A percentile compares a stretch with the other conserved stretches of the same genome.
Evolutionary conservation across 2,888 invertebrate species (phyloP).

Genomic region (Tanypteryx hageni): DNA sequence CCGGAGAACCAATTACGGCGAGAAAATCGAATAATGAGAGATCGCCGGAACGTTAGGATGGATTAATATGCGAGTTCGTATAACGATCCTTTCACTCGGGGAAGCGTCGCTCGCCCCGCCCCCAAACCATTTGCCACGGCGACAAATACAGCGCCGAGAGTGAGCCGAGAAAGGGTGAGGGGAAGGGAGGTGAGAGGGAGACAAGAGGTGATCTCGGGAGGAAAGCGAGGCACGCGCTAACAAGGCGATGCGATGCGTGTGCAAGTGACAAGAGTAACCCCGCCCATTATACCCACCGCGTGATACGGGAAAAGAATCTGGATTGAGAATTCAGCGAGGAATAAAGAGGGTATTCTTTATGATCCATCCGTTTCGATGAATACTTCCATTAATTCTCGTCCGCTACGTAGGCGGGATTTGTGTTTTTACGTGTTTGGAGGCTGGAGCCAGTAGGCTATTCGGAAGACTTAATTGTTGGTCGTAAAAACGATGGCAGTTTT

Average conservation of each 20-base stretch:
- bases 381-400: background rate
- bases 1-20: conserved; percentile 57
- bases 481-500: background rate
- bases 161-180: background rate
- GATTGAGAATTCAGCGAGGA: conserved; percentile 28
- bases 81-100: conserved; percentile 51
- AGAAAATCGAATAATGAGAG: conserved; percentile 59
- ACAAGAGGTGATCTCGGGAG: background rate
- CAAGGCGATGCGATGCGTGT: conserved; percentile 47
- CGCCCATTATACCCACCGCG: conserved; percentile 38
- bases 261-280: conserved; percentile 37
- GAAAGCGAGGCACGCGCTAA: conserved; percentile 55
- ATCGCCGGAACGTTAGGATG: conserved; percentile 22
- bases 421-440: background rate
- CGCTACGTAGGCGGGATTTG: background rate
- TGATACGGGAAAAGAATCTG: conserved; percentile 15
- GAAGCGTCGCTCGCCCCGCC: conserved; percentile 25
- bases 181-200: background rate
- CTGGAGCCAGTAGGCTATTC: background rate
- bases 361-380: conserved; percentile 20
- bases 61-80: conserved; percentile 56
- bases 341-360: conserved; percentile 47
- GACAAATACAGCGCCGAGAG: conserved; percentile 30
- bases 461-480: background rate
- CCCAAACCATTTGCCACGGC: conserved; percentile 50